Conservation (phyloP, 2,797 vertebrate species). For the Spizella passerina region DNA sequence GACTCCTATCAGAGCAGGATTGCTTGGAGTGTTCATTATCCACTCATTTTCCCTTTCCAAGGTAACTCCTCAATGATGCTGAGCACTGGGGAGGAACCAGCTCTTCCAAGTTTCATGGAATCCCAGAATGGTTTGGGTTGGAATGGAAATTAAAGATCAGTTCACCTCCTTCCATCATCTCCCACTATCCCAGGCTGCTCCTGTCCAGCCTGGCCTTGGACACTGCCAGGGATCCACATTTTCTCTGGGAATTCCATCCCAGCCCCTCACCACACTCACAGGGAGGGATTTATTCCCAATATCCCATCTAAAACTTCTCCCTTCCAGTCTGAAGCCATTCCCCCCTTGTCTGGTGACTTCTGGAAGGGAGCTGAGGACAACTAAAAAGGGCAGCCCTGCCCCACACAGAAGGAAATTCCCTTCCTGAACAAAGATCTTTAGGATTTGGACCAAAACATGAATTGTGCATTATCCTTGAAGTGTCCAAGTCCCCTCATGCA, state of each 20-base stretch:
- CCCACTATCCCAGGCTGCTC: fast-evolving
- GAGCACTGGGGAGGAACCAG: not conserved
- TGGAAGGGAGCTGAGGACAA: not conserved
- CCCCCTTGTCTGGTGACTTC: not conserved
- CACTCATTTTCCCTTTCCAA: not conserved
- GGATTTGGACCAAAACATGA: not conserved
- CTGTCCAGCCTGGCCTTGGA: fast-evolving
- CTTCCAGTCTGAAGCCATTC: not conserved
- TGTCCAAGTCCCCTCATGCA: not conserved
- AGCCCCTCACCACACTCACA: not conserved
- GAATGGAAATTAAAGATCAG: not conserved
- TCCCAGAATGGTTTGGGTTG: too few species aligned
- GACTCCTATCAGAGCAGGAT: not conserved
- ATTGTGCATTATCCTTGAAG: fast-evolving
- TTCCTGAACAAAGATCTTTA: not conserved
- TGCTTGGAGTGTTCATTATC: fast-evolving
- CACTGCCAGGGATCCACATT: not conserved
- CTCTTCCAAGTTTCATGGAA: not conserved
- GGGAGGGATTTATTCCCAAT: not conserved
- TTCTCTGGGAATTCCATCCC: not conserved
- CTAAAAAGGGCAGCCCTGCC: not conserved
- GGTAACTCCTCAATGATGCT: not conserved
- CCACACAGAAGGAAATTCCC: not conserved
- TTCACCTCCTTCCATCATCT: not conserved
- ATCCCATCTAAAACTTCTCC: not conserved